A percentile compares a stretch with the other conserved stretches of the same genome.
phyloP scores from a whole-genome alignment of 2,797 vertebrate species.

The Acomys russatus region DNA sequence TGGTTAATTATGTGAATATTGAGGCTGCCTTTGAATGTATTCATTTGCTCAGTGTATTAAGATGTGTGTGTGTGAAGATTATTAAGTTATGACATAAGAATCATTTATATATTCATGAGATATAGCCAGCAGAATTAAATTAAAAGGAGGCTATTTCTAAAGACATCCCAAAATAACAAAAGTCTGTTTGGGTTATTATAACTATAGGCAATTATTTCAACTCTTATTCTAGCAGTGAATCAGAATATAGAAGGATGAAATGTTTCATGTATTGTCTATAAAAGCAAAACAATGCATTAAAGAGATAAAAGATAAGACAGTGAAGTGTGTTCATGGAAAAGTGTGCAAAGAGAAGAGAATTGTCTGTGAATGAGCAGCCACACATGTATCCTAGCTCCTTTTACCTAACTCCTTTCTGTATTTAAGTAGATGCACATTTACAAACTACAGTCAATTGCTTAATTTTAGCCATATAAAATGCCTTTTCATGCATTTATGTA shows the following conservation, averaged over 20 bases:
- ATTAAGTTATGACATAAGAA: slow-evolving; percentile 56
- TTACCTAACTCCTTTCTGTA: neutral
- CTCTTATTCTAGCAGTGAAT: neutral
- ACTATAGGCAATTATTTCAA: slow-evolving; percentile 35
- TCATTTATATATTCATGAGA: slow-evolving; percentile 57
- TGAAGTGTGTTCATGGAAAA: neutral
- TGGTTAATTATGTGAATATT: neutral
- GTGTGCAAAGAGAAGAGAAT: neutral
- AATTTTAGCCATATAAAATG: neutral
- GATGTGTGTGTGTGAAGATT: neutral
- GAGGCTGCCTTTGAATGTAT: neutral
- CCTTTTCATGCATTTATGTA: neutral
- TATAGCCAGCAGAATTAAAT: slow-evolving; percentile 63
- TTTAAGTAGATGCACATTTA: neutral
- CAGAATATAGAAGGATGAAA: neutral
- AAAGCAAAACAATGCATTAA: slow-evolving; percentile 31
- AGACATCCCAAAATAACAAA: slow-evolving; percentile 59
- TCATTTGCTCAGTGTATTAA: neutral
- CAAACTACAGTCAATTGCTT: neutral
- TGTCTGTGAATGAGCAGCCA: neutral
- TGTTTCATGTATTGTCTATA: slow-evolving; percentile 32
- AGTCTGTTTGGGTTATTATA: slow-evolving; percentile 60
- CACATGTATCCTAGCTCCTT: neutral
- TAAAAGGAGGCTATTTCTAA: slow-evolving; percentile 39
- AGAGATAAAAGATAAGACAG: neutral